Percentiles rank a stretch among this genome's conserved stretches.
Evolutionary conservation across 2,797 vertebrate species (phyloP).

Genomic region (Kryptopterus vitreolus): DNA sequence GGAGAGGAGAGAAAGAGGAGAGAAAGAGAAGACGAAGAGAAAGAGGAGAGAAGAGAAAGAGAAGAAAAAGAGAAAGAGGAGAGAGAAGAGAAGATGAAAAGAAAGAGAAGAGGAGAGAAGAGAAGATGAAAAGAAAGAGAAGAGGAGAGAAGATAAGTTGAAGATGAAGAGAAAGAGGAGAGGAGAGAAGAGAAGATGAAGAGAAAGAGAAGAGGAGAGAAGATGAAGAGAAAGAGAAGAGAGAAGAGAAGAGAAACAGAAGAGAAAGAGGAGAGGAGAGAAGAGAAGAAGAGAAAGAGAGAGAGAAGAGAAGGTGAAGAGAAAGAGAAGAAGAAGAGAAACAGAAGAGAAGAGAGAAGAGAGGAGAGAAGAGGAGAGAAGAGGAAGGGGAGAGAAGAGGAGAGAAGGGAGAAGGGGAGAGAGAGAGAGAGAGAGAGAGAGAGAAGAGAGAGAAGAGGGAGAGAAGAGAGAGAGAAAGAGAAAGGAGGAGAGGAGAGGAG

Average conservation of each 20-base stretch:
- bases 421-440: neutral
- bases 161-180: no score
- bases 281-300: neutral
- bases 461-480: neutral
- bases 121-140: no score
- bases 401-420: neutral
- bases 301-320: neutral
- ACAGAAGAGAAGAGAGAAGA: neutral
- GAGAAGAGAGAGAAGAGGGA: no score
- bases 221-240: no score
- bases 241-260: neutral
- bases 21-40: no score
- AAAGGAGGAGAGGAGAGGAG: neutral
- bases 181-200: no score
- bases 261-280: neutral
- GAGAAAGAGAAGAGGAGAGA: neutral
- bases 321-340: no score
- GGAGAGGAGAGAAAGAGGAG: no score
- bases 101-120: no score
- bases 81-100: neutral
- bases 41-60: neutral
- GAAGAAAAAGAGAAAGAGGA: neutral
- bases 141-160: no score
- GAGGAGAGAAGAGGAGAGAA: neutral
- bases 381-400: neutral